phyloP scores from a whole-genome alignment of 2,888 invertebrate species.

The Lottia scabra region DNA sequence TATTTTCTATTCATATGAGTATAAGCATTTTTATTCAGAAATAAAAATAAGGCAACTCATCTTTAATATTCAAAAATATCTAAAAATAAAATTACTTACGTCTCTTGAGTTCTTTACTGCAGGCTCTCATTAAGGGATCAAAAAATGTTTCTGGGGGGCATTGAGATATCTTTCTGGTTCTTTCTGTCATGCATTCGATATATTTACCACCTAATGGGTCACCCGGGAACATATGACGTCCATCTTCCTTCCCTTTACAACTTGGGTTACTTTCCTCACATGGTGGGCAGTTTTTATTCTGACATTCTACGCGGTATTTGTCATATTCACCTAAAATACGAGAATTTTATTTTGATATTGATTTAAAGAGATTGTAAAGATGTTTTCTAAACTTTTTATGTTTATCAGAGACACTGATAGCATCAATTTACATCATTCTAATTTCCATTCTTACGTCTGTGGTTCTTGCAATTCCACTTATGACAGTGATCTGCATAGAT shows the following conservation, averaged over 20 bases:
- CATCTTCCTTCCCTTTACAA: constrained; percentile 22
- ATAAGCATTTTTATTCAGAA: no score
- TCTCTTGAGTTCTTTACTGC: neutral
- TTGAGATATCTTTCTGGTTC: neutral
- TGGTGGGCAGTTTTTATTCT: constrained; percentile 16
- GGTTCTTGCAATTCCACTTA: no score
- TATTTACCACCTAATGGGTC: constrained; percentile 19
- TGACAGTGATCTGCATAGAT: no score
- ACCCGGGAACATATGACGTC: constrained; percentile 18
- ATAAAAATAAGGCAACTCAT: no score
- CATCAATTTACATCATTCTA: no score
- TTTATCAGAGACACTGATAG: no score
- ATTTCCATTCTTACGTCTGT: no score
- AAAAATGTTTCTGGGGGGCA: neutral
- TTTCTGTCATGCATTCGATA: constrained; percentile 12
- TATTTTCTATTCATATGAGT: no score
- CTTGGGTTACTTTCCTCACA: constrained; percentile 22
- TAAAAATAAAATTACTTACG: neutral
- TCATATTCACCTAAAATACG: constrained; percentile 26
- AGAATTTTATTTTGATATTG: no score
- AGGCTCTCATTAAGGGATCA: neutral
- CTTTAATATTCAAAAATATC: no score
- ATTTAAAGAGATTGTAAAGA: no score
- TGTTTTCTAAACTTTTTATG: no score
- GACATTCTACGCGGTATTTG: constrained; percentile 18